Evolutionary conservation across 2,113 vertebrate species (phyloP).

Genomic region (Bubo scandiacus): DNA sequence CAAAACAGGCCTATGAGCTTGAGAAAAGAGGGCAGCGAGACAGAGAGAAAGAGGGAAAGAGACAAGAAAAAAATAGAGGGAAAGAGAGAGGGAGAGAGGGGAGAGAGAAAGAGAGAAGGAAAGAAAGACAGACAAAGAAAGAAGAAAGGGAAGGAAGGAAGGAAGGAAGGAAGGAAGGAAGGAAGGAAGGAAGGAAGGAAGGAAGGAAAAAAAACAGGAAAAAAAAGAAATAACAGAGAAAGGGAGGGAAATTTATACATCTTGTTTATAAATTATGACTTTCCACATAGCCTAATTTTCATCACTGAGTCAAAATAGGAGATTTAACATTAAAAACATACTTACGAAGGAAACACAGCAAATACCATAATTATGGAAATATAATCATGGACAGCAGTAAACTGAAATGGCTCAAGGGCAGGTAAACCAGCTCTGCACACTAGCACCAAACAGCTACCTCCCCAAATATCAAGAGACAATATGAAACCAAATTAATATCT

Average conservation of each 20-base stretch:
- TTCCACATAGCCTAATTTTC: neutral
- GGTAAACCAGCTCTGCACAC: neutral
- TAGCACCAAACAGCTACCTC: neutral
- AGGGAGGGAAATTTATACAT: neutral
- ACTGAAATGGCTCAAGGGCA: neutral
- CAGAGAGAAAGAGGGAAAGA: neutral
- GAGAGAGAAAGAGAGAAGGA: rapidly evolving
- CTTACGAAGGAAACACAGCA: neutral
- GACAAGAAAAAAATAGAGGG: neutral
- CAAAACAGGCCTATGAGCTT: neutral
- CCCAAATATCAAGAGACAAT: neutral
- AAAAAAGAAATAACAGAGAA: neutral
- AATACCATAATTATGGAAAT: neutral
- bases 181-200: neutral
- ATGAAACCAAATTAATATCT: neutral
- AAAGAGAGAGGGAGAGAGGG: too few relatives aligned
- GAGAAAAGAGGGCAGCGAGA: neutral
- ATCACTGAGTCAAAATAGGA: neutral
- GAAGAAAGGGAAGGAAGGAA: neutral
- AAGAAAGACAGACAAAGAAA: neutral
- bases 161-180: neutral
- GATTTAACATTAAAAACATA: neutral
- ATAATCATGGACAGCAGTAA: neutral
- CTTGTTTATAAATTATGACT: neutral
- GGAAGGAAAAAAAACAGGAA: too few relatives aligned